phyloP scores from a whole-genome alignment of 2,113 vertebrate genomes.

The Phrynocephalus versicolor region DNA sequence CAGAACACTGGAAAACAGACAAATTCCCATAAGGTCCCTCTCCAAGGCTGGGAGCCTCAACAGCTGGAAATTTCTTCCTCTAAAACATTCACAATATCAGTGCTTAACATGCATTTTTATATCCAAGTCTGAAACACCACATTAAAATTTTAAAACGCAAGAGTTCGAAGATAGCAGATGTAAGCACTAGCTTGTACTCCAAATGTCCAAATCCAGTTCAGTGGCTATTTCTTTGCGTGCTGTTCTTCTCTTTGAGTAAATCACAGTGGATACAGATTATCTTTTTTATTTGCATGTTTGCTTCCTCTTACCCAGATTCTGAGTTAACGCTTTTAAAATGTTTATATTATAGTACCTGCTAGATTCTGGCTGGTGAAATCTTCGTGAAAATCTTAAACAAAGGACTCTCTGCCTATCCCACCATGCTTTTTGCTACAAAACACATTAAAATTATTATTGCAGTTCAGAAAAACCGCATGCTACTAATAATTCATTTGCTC shows the following conservation, averaged over 20 bases:
- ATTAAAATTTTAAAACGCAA: neutral
- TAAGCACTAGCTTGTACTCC: neutral
- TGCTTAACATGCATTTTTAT: neutral
- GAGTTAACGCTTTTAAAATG: neutral
- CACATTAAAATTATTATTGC: neutral
- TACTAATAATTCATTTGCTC: neutral
- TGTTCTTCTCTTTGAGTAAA: neutral
- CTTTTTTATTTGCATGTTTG: neutral
- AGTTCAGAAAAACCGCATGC: neutral
- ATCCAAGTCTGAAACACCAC: neutral
- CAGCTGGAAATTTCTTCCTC: neutral
- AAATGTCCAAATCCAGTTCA: neutral
- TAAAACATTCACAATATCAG: neutral
- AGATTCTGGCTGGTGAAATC: neutral
- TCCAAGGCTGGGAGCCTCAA: neutral
- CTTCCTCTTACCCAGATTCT: neutral
- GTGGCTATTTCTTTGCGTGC: neutral
- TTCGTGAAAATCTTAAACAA: neutral
- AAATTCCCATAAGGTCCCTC: neutral
- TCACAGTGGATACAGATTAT: neutral
- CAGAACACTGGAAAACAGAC: neutral
- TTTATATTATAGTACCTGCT: neutral
- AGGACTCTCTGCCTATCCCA: neutral
- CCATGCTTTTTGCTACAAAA: neutral
- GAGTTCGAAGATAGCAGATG: neutral